These are phyloP conservation scores for Salvelinus alpinus DNA, from an alignment of 2,113 vertebrate genomes.

Conservation along the genomic window DNA sequence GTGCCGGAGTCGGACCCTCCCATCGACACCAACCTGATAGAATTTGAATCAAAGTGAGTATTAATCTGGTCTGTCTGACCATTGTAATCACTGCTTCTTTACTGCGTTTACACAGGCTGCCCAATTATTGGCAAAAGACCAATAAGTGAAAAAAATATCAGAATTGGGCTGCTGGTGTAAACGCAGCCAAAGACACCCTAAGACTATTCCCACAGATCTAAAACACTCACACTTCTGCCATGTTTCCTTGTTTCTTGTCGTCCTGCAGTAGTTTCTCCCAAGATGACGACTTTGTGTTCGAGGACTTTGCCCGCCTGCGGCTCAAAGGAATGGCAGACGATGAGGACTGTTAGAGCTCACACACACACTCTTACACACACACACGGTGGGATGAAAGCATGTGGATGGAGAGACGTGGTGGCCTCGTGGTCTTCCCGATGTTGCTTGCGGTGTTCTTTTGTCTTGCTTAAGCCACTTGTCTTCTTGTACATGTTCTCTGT, in stretches of 20 bases:
- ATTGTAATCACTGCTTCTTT: neutral
- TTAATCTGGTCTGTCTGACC: neutral
- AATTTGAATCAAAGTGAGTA: constrained; percentile 90
- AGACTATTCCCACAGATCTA: no score
- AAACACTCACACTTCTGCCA: neutral
- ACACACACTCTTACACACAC: constrained; percentile 35
- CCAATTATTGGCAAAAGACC: no score
- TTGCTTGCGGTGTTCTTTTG: constrained; percentile 32
- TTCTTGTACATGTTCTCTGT: neutral
- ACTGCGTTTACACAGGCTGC: no score
- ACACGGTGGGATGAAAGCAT: constrained; percentile 28
- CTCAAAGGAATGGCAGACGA: constrained; percentile 87
- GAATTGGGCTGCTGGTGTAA: no score
- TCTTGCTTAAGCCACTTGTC: constrained; percentile 44
- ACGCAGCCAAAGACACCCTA: no score
- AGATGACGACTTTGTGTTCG: constrained; percentile 91
- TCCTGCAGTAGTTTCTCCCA: constrained; percentile 77
- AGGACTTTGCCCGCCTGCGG: constrained; percentile 88
- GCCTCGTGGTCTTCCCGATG: neutral
- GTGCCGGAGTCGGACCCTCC: constrained; percentile 79
- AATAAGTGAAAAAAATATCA: no score
- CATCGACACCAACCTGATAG: constrained; percentile 90
- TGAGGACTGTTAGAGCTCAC: constrained; percentile 77
- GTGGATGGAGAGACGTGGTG: constrained; percentile 11
- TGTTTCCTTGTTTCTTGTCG: neutral